Conservation (phyloP, 1,140 invertebrate genomes). For the Hirudo medicinalis region DNA sequence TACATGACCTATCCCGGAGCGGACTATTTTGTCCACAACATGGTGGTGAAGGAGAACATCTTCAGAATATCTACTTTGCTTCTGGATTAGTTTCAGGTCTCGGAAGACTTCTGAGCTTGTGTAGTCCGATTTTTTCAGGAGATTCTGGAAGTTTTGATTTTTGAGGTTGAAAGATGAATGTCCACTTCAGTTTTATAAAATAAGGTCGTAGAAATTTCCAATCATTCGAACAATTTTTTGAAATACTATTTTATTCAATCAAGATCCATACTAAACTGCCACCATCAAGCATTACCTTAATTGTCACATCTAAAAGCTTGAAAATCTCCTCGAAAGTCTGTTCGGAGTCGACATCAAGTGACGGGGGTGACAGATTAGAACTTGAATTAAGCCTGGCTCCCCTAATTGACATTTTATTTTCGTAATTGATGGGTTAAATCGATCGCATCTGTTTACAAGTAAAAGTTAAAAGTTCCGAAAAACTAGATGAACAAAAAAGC, state of each 20-base stretch:
- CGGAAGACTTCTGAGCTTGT: conserved; percentile 5
- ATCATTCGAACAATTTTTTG: background rate
- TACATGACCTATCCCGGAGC: conserved; percentile 22
- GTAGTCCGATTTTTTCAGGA: conserved; percentile 16
- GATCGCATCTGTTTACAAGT: too few species aligned
- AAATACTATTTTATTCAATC: background rate
- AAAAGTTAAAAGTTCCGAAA: too few species aligned
- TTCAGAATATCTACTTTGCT: conserved; percentile 20
- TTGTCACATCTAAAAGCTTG: conserved; percentile 4
- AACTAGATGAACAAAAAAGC: too few species aligned
- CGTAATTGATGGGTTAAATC: too few species aligned
- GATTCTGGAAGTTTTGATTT: conserved; percentile 9
- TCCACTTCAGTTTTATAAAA: background rate
- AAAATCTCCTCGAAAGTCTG: conserved; percentile 6
- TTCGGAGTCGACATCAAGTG: background rate
- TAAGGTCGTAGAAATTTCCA: background rate
- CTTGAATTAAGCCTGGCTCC: too few species aligned
- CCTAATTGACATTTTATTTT: too few species aligned
- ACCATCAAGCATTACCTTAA: background rate
- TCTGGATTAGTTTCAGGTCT: conserved; percentile 21
- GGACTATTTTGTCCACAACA: conserved; percentile 21
- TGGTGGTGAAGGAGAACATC: conserved; percentile 20
- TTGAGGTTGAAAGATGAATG: background rate
- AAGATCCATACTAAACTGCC: background rate
- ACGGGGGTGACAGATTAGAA: too few species aligned